Conservation (phyloP, 2,113 vertebrate species). For the Sebastes schlegelii region DNA sequence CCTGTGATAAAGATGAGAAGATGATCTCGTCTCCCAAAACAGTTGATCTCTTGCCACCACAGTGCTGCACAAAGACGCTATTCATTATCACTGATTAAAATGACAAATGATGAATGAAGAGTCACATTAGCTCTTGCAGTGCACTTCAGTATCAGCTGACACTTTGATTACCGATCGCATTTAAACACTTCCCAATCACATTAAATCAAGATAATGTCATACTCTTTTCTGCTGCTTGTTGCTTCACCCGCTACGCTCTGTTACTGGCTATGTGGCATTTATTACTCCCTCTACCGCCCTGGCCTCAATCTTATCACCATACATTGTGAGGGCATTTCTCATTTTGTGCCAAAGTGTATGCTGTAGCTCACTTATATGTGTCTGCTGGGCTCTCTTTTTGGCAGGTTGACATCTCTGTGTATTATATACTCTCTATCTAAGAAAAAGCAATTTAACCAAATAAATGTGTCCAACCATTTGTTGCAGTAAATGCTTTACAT, state of each 20-base stretch:
- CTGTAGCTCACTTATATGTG: conserved; percentile 22
- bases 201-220: conserved; percentile 36
- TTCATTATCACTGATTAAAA: conserved; percentile 25
- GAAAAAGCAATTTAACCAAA: conserved; percentile 5
- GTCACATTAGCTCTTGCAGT: background rate
- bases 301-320: background rate
- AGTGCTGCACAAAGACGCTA: background rate
- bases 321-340: conserved; percentile 1
- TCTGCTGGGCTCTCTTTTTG: conserved; percentile 10
- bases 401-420: background rate
- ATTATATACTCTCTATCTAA: background rate
- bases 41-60: background rate
- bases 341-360: conserved; percentile 1
- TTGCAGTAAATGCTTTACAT: background rate
- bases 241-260: background rate
- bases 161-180: conserved; percentile 45
- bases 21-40: background rate
- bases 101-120: conserved; percentile 19
- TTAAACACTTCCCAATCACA: conserved; percentile 40
- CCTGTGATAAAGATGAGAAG: background rate
- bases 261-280: background rate
- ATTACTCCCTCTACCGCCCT: background rate
- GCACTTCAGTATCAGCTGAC: conserved; percentile 20
- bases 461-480: conserved; percentile 2
- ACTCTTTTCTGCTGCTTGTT: background rate